Percentiles rank a stretch among this genome's conserved stretches.
Evolutionary conservation across 2,113 vertebrate genomes (phyloP).

Genomic region (Lates calcarifer): DNA sequence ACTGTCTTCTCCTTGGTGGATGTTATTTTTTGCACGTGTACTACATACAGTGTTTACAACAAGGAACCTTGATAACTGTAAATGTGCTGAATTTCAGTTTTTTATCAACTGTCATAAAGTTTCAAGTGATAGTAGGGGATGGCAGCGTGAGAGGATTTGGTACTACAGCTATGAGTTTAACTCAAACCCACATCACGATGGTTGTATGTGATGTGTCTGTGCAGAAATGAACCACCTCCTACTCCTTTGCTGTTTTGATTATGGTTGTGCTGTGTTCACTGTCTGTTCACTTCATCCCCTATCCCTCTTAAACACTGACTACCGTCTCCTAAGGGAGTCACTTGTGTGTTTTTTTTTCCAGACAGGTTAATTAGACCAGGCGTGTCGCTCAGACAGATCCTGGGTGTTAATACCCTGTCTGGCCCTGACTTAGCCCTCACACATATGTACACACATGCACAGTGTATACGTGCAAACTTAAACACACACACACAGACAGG

Average conservation of each 20-base stretch:
- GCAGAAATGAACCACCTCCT: background rate
- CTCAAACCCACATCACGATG: background rate
- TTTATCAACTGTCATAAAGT: background rate
- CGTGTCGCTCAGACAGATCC: conserved; percentile 66
- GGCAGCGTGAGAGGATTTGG: background rate
- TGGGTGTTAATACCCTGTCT: conserved; percentile 69
- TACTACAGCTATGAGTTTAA: background rate
- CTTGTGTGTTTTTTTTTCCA: conserved; percentile 15
- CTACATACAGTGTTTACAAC: background rate
- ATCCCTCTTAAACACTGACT: background rate
- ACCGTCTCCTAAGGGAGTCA: conserved; percentile 14
- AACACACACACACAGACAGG: background rate
- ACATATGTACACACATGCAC: conserved; percentile 14
- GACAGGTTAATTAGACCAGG: conserved; percentile 59
- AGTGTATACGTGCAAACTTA: background rate
- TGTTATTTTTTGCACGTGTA: background rate
- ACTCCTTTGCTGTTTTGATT: background rate
- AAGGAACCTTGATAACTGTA: background rate
- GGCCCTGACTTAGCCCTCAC: conserved; percentile 44
- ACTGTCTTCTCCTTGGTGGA: background rate
- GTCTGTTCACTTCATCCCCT: background rate
- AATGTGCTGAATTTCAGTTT: background rate
- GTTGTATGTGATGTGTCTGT: background rate
- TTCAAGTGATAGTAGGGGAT: background rate
- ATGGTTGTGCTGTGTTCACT: background rate